These are phyloP conservation scores for Timema cristinae DNA, from an alignment of 2,888 invertebrate genomes.

Conservation along the genomic window DNA sequence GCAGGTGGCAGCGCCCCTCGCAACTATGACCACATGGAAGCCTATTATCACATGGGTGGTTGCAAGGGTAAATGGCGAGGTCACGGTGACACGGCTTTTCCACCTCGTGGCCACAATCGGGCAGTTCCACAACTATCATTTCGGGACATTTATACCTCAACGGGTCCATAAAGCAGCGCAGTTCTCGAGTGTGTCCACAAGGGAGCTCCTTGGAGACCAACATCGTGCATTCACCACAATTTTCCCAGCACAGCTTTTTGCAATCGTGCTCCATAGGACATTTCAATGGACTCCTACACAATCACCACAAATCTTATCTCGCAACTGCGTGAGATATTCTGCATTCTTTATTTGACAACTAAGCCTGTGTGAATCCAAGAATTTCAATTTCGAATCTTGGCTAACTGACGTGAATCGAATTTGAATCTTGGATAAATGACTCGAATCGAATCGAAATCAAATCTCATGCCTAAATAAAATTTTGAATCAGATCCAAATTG, in stretches of 20 bases:
- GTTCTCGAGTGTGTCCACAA: conserved; percentile 49
- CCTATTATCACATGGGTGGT: conserved; percentile 48
- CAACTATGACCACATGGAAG: conserved; percentile 63
- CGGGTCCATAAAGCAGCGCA: conserved; percentile 49
- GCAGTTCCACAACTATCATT: conserved; percentile 36
- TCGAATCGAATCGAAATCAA: too few relatives aligned
- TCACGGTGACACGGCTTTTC: conserved; percentile 47
- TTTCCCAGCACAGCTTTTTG: conserved; percentile 47
- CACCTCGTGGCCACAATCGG: conserved; percentile 43
- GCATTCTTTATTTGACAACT: too few relatives aligned
- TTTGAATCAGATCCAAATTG: too few relatives aligned
- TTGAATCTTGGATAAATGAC: too few relatives aligned
- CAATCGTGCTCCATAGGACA: conserved; percentile 53
- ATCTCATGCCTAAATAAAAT: too few relatives aligned
- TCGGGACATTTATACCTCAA: conserved; percentile 43
- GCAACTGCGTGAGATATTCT: too few relatives aligned
- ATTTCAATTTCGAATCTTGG: too few relatives aligned
- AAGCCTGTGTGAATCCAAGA: too few relatives aligned
- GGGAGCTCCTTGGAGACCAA: conserved; percentile 45
- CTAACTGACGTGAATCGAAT: too few relatives aligned
- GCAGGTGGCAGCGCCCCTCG: conserved; percentile 55
- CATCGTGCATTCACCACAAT: conserved; percentile 48
- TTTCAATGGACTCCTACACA: conserved; percentile 20
- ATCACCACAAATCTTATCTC: not conserved
- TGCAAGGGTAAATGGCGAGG: conserved; percentile 46